Base-by-base conservation (phyloP, 2,888 invertebrate species). In the Mellilla xanthometata region DNA sequence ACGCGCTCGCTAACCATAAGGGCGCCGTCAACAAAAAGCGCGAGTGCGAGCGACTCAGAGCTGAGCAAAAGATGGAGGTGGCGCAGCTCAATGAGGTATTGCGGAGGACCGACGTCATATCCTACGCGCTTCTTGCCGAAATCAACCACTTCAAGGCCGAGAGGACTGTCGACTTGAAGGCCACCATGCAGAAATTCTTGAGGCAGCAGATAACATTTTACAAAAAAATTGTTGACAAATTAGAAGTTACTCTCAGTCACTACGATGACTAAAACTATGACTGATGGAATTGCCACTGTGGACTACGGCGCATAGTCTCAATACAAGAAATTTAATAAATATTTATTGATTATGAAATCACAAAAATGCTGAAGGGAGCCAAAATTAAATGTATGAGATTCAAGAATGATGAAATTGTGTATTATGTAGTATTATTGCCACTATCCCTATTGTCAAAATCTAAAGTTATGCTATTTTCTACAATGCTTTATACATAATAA, bases 121-220 rank as follows among this genome's bases (percentile, higher is more conserved):
- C 98, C 0, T 98, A 98, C 75, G 94, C 97, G 1, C 93, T 97
- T 49, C 92, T 99, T 76, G 98, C 99, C 40, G 99, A 99, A 91
- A 94, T 99, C 62, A 94, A 95, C 62, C 97, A 99, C 79, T 98
- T 99, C 76, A 97, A 97, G 74, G 83, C 91, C 13, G 97, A 98
- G 72, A 91, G 97, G 57, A 95, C 96, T 31, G 91, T 91, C 27
- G 98, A 99, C 85, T 92, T 97, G 61, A 96, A 95, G 69, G 91
- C 92, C 41, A 94, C 97, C 34, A 95, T 99, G 92, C 95, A 95
- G 72, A 92, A 91, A 51, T 98, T 96, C 77, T 91, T 99, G 46
- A 91, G 90, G 54, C 96, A 96, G 66, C 99, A 99, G 88, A 96
- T 99, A 23, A 91, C 91, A 39, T 99, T 99, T 88, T 98, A 99